Evolutionary conservation across 1,140 invertebrate genomes (phyloP).

Genomic region (Propsilocerus akamusi): DNA sequence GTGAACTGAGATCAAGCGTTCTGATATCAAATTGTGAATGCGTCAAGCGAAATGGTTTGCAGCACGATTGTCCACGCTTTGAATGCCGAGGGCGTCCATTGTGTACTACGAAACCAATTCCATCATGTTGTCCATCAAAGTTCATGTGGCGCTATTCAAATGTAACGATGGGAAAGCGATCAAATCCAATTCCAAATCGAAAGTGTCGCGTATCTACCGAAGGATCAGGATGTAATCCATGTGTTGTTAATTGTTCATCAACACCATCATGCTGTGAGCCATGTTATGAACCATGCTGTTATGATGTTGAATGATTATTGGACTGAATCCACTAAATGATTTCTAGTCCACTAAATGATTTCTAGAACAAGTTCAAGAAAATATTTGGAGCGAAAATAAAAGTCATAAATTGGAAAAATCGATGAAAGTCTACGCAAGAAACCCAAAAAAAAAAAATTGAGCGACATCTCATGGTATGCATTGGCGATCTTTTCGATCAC

Average conservation of each 20-base stretch:
- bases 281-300: background rate
- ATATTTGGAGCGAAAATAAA: no score
- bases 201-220: background rate
- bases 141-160: slow-evolving; percentile 19
- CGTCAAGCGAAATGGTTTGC: slow-evolving; percentile 53
- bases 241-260: background rate
- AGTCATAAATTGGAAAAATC: no score
- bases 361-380: no score
- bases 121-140: slow-evolving; percentile 30
- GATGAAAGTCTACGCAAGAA: no score
- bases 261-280: no score
- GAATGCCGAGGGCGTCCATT: slow-evolving; percentile 45
- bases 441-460: no score
- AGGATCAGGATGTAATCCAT: background rate
- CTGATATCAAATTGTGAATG: slow-evolving; percentile 51
- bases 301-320: background rate
- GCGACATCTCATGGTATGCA: no score
- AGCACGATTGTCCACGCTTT: slow-evolving; percentile 48
- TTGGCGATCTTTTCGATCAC: no score
- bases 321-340: no score
- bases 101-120: slow-evolving; percentile 43
- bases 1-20: slow-evolving; percentile 42
- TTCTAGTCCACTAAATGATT: no score
- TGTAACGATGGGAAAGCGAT: slow-evolving; percentile 17
- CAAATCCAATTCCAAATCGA: background rate